phyloP scores from a whole-genome alignment of 2,888 invertebrate species.

The Dichetophora obliterata region DNA sequence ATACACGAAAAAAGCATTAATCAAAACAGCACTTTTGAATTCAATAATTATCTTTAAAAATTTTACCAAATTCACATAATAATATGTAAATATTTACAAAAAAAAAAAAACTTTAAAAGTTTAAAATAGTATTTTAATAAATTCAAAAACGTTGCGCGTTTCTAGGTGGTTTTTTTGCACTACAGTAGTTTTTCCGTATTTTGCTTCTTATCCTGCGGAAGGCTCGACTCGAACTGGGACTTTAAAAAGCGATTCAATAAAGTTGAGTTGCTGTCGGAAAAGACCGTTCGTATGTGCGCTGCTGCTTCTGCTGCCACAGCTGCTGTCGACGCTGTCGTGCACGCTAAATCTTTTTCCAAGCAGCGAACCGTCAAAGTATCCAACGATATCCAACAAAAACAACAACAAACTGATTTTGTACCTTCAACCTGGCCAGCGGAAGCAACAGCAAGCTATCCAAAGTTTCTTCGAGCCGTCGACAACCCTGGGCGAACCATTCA shows the following conservation, averaged over 20 bases:
- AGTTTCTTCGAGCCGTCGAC: slow-evolving; percentile 14
- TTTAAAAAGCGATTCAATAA: slow-evolving; percentile 30
- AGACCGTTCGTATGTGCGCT: background rate
- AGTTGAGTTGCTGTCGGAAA: background rate
- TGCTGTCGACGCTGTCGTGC: background rate
- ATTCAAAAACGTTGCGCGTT: slow-evolving; percentile 30
- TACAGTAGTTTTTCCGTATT: slow-evolving; percentile 30
- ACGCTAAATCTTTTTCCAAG: slow-evolving; percentile 26
- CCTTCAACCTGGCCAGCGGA: slow-evolving; percentile 25
- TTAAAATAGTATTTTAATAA: background rate
- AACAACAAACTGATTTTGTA: background rate
- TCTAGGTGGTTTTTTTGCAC: slow-evolving; percentile 12
- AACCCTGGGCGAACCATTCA: slow-evolving; percentile 30
- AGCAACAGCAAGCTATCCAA: slow-evolving; percentile 5
- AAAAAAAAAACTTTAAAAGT: no score
- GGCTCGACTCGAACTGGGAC: slow-evolving; percentile 47
- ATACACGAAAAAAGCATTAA: no score
- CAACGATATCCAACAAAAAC: background rate
- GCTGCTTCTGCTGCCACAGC: background rate
- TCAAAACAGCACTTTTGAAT: no score
- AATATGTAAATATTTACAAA: no score
- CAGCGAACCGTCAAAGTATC: slow-evolving; percentile 27
- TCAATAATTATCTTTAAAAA: no score
- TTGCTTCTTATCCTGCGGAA: slow-evolving; percentile 45
- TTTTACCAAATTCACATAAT: no score